These are phyloP conservation scores for Ceryle rudis DNA, from an alignment of 2,797 vertebrate genomes.

Conservation along the genomic window DNA sequence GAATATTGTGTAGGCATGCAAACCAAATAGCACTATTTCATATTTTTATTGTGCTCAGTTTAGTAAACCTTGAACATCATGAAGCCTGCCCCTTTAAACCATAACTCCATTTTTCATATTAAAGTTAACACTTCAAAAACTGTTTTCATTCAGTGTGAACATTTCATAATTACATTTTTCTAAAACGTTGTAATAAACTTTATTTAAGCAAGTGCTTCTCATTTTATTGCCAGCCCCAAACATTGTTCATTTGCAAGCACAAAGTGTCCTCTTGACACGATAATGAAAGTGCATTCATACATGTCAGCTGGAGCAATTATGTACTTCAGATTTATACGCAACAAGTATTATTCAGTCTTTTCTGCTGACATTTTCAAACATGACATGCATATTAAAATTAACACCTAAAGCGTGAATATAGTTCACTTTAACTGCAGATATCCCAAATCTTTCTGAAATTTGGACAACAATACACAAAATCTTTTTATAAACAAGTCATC, in stretches of 20 bases:
- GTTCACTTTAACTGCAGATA: background rate
- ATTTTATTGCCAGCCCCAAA: conserved; percentile 78
- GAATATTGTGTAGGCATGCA: background rate
- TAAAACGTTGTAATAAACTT: conserved; percentile 82
- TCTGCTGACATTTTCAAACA: conserved; percentile 80
- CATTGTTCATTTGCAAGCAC: conserved; percentile 78
- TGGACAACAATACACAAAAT: background rate
- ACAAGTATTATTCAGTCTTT: conserved; percentile 76
- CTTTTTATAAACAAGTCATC: background rate
- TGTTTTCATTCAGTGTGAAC: conserved; percentile 71
- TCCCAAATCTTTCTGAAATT: background rate
- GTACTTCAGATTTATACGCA: conserved; percentile 75
- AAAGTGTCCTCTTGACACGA: conserved; percentile 82
- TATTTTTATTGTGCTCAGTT: background rate
- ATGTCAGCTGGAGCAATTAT: conserved; percentile 83
- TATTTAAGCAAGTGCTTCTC: conserved; percentile 78
- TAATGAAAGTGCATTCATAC: conserved; percentile 84
- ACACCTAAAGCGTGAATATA: conserved; percentile 50
- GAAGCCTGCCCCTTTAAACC: conserved; percentile 30
- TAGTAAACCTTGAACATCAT: background rate
- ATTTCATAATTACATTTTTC: conserved; percentile 77
- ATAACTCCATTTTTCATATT: conserved; percentile 17
- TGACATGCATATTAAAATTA: conserved; percentile 78
- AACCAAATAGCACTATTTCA: background rate
- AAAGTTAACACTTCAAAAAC: conserved; percentile 65